Evolutionary conservation across 2,113 vertebrate genomes (phyloP), one percentile per base, ranked within the genome.

Genomic region (Anarhynchus alexandrinus): DNA sequence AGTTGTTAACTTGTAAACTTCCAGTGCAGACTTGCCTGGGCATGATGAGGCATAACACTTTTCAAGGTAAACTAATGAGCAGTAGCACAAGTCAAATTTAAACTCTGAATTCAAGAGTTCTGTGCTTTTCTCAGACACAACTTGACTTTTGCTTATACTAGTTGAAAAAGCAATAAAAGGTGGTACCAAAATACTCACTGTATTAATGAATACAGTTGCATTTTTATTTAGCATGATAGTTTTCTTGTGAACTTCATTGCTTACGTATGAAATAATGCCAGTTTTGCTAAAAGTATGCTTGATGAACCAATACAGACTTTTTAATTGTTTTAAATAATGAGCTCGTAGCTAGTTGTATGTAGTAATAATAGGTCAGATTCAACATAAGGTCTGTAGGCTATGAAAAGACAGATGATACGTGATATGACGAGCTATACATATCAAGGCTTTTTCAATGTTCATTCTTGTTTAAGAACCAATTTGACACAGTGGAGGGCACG

Each of bases 61-160:
- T 76, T 67, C 22, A 34, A 43, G 40, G 67, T 52, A 47, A 80
- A 61, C 15, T 69, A 52, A 12, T 22, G 38, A 92, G 62, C 51
- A 29, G 32, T 51, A 34, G 23, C 5, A 9, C 11, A 72, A 71
- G 9, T 49, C 38, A 71, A 21, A 51, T 30, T 74, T 55, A 51
- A 90, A 40, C 9, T 55, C 25, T 30, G 20, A 82, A 55, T 49
- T 77, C 19, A 65, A 38, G 34, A 59, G 17, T 64, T 71, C 32
- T 20, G 6, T 76, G 57, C 12, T 61, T n/a, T 49, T 77, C 43
- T 13, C 40, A 3, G 18, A 29, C 7, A 7, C 1, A 23, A 0
- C 16, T 54, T 36, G 30, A 45, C 19, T 45, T 51, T 29, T 58
- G 22, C 32, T 66, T 51, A 13, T 51, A 23, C 10, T 52, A 45